Evolutionary conservation across 2,888 invertebrate genomes (phyloP).

Genomic region (Rapana venosa): DNA sequence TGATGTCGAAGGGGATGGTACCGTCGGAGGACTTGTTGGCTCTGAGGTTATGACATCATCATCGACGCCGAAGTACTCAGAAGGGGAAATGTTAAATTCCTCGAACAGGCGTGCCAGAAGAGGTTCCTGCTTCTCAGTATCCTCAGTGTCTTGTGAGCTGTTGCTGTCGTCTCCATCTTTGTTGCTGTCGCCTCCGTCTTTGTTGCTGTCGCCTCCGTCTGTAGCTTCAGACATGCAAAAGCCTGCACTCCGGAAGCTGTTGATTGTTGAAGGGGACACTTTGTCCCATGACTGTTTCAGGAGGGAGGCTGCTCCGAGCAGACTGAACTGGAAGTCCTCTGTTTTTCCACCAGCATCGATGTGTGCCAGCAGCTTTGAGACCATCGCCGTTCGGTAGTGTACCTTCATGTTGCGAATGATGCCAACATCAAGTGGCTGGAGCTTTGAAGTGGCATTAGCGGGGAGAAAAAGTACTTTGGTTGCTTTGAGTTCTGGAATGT

Average conservation of each 20-base stretch:
- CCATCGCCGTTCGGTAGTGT: neutral
- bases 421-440: slow-evolving; percentile 30
- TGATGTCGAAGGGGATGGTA: neutral
- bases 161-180: neutral
- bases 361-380: neutral
- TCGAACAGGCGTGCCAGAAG: neutral
- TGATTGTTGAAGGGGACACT: neutral
- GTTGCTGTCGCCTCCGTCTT: neutral
- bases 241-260: slow-evolving; percentile 12
- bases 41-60: slow-evolving; percentile 1
- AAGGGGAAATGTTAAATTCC: slow-evolving; percentile 20
- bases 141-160: neutral
- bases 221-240: slow-evolving; percentile 6
- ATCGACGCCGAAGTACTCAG: slow-evolving; percentile 15
- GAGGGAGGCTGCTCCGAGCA: neutral
- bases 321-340: neutral
- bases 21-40: neutral
- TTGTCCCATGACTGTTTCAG: slow-evolving; percentile 15
- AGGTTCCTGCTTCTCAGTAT: neutral
- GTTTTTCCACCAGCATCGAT: neutral
- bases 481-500: neutral
- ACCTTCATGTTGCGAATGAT: slow-evolving; percentile 36
- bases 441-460: slow-evolving; percentile 30
- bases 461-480: slow-evolving; percentile 33
- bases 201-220: too few relatives aligned